Conservation (phyloP, 2,113 vertebrate species). For the Rhinolophus ferrumequinum region DNA sequence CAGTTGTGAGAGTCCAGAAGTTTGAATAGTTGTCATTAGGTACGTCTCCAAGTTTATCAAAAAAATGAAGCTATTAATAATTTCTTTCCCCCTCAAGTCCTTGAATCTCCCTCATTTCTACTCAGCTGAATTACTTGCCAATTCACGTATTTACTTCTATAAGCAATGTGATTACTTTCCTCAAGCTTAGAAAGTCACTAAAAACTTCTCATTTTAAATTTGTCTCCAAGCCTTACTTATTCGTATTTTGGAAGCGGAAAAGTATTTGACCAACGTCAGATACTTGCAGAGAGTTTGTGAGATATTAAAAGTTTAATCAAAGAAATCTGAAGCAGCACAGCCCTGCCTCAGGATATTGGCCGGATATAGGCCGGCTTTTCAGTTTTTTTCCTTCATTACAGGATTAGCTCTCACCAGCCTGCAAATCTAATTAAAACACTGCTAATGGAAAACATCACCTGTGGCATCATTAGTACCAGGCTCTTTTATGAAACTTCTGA, state of each 20-base stretch:
- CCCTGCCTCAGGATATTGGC: neutral
- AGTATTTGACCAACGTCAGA: constrained; percentile 17
- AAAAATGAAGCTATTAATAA: neutral
- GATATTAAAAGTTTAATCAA: constrained; percentile 46
- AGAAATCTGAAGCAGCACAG: constrained; percentile 55
- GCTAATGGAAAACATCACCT: constrained; percentile 71
- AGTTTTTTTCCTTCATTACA: constrained; percentile 53
- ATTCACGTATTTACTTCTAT: neutral
- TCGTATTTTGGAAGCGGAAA: constrained; percentile 30
- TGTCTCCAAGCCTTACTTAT: constrained; percentile 23
- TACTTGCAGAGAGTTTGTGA: constrained; percentile 3
- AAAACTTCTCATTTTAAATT: constrained; percentile 50
- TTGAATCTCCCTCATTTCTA: constrained; percentile 24
- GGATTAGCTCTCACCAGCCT: constrained; percentile 61
- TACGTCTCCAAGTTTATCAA: neutral
- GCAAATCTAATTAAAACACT: constrained; percentile 67
- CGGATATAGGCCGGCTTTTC: constrained; percentile 27
- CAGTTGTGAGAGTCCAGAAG: neutral
- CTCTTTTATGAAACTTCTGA: constrained; percentile 57
- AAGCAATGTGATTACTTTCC: neutral
- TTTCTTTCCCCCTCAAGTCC: neutral
- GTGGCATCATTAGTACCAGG: constrained; percentile 62
- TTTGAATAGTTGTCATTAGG: neutral
- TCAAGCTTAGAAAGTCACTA: constrained; percentile 43
- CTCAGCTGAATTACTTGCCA: neutral